These are phyloP conservation scores for Chaetodon trifascialis DNA, from an alignment of 2,113 vertebrate species.

Conservation along the genomic window DNA sequence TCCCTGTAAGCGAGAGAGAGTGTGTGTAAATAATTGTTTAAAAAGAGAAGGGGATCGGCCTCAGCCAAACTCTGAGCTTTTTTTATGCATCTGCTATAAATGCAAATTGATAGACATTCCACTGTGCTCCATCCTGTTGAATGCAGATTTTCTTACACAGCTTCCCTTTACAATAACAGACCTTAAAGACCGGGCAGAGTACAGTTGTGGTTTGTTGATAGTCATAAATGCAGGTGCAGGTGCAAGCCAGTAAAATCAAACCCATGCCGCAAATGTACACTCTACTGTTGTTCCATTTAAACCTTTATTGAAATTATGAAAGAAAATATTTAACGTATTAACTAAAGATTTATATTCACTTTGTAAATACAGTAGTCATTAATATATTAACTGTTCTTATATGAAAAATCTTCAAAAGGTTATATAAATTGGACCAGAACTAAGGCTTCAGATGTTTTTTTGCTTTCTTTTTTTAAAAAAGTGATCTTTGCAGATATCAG, in stretches of 20 bases:
- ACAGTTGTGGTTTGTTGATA: constrained; percentile 58
- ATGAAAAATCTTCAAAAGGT: constrained; percentile 82
- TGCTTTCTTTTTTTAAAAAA: constrained; percentile 51
- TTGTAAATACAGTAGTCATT: constrained; percentile 86
- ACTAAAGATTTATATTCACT: constrained; percentile 87
- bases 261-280: constrained; percentile 74
- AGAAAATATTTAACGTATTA: constrained; percentile 86
- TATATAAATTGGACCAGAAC: constrained; percentile 77
- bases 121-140: constrained; percentile 79
- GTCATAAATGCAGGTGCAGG: constrained; percentile 58
- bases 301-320: constrained; percentile 78
- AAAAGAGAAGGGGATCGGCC: constrained; percentile 63
- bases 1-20: constrained; percentile 51
- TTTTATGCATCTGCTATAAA: constrained; percentile 81
- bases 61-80: constrained; percentile 66
- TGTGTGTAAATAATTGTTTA: constrained; percentile 75
- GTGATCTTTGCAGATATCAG: constrained; percentile 54
- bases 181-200: constrained; percentile 38
- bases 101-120: constrained; percentile 85
- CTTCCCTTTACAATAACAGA: constrained; percentile 68
- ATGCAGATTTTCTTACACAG: constrained; percentile 72
- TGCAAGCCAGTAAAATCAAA: constrained; percentile 60
- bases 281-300: constrained; percentile 77
- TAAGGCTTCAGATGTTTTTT: constrained; percentile 58
- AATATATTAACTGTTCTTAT: constrained; percentile 86